Evolutionary conservation across 2,113 vertebrate genomes (phyloP).

Genomic region (Morone chrysops): DNA sequence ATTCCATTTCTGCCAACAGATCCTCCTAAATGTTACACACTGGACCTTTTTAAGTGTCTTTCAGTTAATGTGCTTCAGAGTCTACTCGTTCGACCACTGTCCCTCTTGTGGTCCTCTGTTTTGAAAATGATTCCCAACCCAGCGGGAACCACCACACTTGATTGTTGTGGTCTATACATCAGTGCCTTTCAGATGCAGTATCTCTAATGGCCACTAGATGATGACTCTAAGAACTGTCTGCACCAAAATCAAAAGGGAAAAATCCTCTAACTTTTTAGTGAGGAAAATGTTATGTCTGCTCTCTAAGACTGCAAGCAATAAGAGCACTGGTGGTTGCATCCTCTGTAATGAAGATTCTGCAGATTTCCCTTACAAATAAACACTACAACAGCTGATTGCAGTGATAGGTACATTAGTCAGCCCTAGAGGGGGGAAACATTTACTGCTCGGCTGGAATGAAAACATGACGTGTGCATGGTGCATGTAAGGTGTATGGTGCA

Average conservation of each 20-base stretch:
- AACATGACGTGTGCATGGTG: background rate
- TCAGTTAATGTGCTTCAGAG: background rate
- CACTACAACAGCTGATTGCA: background rate
- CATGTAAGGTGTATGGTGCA: no score
- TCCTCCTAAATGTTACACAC: no score
- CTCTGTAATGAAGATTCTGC: background rate
- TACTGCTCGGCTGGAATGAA: background rate
- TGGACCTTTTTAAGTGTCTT: background rate
- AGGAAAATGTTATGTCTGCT: background rate
- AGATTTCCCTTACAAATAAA: background rate
- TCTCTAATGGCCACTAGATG: slow-evolving; percentile 27
- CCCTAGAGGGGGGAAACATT: background rate
- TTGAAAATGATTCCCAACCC: background rate
- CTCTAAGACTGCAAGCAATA: background rate
- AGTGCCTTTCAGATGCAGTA: slow-evolving; percentile 4
- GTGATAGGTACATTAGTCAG: background rate
- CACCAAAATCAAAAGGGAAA: background rate
- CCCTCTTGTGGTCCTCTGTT: background rate
- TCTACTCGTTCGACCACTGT: background rate
- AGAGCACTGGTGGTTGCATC: background rate
- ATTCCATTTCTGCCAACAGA: no score
- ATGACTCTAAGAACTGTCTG: background rate
- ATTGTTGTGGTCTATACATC: background rate
- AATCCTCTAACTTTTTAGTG: background rate
- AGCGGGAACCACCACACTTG: background rate